Percentiles rank a stretch among this genome's conserved stretches.
Evolutionary conservation across 2,113 vertebrate species (phyloP).

Genomic region (Phrynocephalus versicolor): DNA sequence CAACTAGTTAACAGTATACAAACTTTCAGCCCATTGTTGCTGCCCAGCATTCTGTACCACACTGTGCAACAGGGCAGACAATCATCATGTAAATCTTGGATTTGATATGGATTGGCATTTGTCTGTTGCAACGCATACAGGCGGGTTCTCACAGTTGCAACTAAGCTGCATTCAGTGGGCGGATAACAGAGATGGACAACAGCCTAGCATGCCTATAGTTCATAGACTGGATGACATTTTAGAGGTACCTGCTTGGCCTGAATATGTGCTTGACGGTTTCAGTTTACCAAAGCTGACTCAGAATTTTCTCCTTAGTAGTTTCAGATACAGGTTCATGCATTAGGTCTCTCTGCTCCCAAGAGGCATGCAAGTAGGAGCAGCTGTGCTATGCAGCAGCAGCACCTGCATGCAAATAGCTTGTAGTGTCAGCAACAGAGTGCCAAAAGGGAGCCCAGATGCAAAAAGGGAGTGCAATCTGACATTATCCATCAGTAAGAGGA

Average conservation of each 20-base stretch:
- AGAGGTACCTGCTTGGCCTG: not conserved
- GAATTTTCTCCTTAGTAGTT: slow-evolving; percentile 16
- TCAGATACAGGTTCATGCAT: not conserved
- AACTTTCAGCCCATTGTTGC: too few relatives aligned
- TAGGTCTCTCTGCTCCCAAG: slow-evolving; percentile 12
- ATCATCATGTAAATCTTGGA: too few relatives aligned
- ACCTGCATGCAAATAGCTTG: slow-evolving; percentile 62
- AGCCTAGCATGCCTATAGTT: not conserved
- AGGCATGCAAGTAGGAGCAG: slow-evolving; percentile 5
- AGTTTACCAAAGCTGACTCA: slow-evolving; percentile 33
- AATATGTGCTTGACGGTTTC: not conserved
- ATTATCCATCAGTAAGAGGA: slow-evolving; percentile 57
- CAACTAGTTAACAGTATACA: too few relatives aligned
- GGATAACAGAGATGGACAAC: not conserved
- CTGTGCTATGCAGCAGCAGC: slow-evolving; percentile 27
- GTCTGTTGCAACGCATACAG: too few relatives aligned
- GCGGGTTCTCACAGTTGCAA: too few relatives aligned
- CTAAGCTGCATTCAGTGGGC: too few relatives aligned
- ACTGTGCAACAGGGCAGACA: too few relatives aligned
- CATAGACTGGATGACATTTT: not conserved
- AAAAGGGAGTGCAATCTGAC: slow-evolving; percentile 51
- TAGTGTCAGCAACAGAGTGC: slow-evolving; percentile 26
- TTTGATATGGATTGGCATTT: too few relatives aligned
- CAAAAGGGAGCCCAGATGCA: slow-evolving; percentile 41
- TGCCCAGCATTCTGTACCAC: too few relatives aligned